Conservation (phyloP, 2,797 vertebrate genomes). For the Eutrigla gurnardus region DNA sequence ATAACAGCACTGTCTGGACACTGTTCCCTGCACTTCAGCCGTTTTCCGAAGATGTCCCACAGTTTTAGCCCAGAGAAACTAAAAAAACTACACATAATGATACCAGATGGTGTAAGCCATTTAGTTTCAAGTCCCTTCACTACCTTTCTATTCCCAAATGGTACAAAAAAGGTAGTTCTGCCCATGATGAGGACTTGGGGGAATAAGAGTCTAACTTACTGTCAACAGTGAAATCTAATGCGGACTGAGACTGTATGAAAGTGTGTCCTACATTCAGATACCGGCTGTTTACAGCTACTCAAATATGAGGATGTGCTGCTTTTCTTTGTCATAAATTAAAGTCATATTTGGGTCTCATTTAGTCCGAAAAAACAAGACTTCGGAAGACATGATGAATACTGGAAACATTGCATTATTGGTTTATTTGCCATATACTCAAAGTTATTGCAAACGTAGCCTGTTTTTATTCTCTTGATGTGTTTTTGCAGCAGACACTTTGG, state of each 20-base stretch:
- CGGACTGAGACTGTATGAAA: conserved; percentile 16
- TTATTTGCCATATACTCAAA: background rate
- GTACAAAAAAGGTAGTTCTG: conserved; percentile 4
- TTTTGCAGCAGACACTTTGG: conserved; percentile 11
- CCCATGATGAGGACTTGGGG: conserved; percentile 18
- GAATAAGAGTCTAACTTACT: conserved; percentile 13
- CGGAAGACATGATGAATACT: background rate
- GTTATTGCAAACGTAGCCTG: background rate
- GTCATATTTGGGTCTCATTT: background rate
- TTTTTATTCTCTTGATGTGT: background rate
- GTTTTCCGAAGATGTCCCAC: conserved; percentile 31
- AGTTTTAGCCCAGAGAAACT: conserved; percentile 11
- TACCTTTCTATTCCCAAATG: conserved; percentile 12
- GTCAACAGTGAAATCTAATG: conserved; percentile 11
- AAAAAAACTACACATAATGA: conserved; percentile 8
- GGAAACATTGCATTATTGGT: background rate
- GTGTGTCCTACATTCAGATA: conserved; percentile 44
- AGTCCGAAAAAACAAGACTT: background rate
- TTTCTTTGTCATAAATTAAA: background rate
- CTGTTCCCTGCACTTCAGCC: conserved; percentile 6
- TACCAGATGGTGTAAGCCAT: background rate
- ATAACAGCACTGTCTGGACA: conserved; percentile 46
- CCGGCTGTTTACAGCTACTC: background rate
- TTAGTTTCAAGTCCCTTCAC: conserved; percentile 13
- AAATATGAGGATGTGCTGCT: background rate